These are phyloP conservation scores for Limosa lapponica DNA, from an alignment of 2,797 vertebrate genomes.

Conservation along the genomic window DNA sequence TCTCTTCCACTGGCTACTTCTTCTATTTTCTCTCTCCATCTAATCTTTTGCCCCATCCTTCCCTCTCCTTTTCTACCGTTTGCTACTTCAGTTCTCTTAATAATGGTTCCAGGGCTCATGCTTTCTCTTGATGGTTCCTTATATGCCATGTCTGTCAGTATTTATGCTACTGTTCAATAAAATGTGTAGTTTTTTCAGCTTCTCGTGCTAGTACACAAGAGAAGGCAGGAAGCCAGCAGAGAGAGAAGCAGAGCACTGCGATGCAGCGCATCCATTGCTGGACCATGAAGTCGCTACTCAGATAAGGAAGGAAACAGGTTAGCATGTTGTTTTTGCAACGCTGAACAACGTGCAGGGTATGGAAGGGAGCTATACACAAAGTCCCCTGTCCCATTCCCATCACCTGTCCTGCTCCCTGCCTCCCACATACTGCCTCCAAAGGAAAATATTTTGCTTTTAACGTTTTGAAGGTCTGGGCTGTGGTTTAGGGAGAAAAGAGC, in stretches of 20 bases:
- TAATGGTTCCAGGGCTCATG: neutral
- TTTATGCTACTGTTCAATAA: neutral
- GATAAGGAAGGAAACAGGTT: neutral
- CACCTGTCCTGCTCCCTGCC: neutral
- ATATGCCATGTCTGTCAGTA: neutral
- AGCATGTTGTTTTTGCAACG: neutral
- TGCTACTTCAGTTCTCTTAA: neutral
- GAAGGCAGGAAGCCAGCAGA: neutral
- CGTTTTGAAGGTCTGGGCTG: neutral
- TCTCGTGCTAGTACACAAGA: accelerated
- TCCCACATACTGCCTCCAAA: neutral
- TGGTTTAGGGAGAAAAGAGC: neutral
- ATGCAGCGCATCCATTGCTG: neutral
- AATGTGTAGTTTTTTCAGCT: neutral
- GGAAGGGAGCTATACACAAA: neutral
- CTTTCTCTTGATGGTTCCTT: neutral
- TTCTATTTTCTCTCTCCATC: neutral
- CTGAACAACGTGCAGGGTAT: accelerated
- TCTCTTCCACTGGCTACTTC: neutral
- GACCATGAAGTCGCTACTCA: neutral
- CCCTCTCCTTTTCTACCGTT: neutral
- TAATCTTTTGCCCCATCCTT: neutral
- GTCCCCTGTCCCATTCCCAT: too few species aligned
- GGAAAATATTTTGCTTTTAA: neutral
- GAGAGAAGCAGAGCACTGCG: neutral